Conservation (phyloP, 2,888 invertebrate genomes). For the Pecten maximus region DNA sequence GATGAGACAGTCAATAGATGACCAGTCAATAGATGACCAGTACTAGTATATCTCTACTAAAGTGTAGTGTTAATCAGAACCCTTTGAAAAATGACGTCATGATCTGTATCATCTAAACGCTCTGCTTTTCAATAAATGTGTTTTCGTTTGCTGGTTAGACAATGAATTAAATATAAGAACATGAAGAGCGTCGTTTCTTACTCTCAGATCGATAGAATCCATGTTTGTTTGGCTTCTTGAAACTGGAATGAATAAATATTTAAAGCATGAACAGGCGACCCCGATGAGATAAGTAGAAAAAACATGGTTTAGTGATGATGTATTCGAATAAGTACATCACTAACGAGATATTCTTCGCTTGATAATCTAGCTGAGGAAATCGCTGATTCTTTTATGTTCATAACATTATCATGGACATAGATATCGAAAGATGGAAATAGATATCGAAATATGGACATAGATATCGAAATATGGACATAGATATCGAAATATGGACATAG, state of each 20-base stretch:
- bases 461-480: no score
- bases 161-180: conserved; percentile 30
- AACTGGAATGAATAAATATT: not conserved
- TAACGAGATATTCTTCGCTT: no score
- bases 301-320: not conserved
- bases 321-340: no score
- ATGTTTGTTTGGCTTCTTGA: not conserved
- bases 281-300: not conserved
- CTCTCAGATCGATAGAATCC: not conserved
- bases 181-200: not conserved
- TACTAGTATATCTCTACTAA: not conserved
- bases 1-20: not conserved
- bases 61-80: not conserved
- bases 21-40: not conserved
- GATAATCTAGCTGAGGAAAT: no score
- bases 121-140: not conserved
- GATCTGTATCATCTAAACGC: not conserved
- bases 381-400: no score
- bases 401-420: no score
- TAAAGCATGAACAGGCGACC: not conserved
- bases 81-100: not conserved
- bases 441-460: no score
- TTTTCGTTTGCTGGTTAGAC: not conserved
- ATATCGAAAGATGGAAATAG: no score
- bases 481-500: no score